Evolutionary conservation across 2,797 vertebrate species (phyloP).

Genomic region (Synaphobranchus kaupii): DNA sequence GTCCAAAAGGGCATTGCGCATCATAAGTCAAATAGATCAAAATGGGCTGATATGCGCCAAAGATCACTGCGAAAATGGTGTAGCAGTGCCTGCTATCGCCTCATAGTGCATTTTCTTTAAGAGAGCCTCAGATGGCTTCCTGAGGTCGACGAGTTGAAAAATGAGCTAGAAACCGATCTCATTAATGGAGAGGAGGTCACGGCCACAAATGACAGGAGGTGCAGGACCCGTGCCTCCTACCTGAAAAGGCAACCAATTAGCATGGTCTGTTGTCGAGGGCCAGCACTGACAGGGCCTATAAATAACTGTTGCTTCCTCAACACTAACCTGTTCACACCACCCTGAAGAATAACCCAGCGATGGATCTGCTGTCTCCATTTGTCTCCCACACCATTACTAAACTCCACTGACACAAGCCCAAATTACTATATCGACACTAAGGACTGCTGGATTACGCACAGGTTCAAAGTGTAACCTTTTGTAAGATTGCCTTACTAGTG

Average conservation of each 20-base stretch:
- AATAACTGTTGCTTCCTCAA: slow-evolving; percentile 60
- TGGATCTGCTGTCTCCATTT: slow-evolving; percentile 34
- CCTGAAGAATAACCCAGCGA: slow-evolving; percentile 40
- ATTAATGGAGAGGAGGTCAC: slow-evolving; percentile 43
- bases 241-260: slow-evolving; percentile 66
- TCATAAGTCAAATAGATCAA: slow-evolving; percentile 40
- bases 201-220: slow-evolving; percentile 37
- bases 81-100: slow-evolving; percentile 45
- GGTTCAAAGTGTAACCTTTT: not conserved
- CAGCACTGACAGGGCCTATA: slow-evolving; percentile 65
- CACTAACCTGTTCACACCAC: slow-evolving; percentile 57
- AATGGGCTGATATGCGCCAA: slow-evolving; percentile 64
- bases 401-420: slow-evolving; percentile 22
- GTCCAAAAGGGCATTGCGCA: slow-evolving; percentile 50
- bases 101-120: slow-evolving; percentile 58
- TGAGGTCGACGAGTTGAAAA: slow-evolving; percentile 48
- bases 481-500: not conserved
- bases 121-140: slow-evolving; percentile 48
- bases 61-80: slow-evolving; percentile 52
- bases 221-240: slow-evolving; percentile 52
- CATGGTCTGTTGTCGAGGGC: slow-evolving; percentile 43
- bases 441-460: not conserved
- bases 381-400: slow-evolving; percentile 38
- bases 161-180: slow-evolving; percentile 57
- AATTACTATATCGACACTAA: slow-evolving; percentile 23